These are phyloP conservation scores for Recurvirostra avosetta DNA, from an alignment of 2,113 vertebrate genomes.

Conservation along the genomic window DNA sequence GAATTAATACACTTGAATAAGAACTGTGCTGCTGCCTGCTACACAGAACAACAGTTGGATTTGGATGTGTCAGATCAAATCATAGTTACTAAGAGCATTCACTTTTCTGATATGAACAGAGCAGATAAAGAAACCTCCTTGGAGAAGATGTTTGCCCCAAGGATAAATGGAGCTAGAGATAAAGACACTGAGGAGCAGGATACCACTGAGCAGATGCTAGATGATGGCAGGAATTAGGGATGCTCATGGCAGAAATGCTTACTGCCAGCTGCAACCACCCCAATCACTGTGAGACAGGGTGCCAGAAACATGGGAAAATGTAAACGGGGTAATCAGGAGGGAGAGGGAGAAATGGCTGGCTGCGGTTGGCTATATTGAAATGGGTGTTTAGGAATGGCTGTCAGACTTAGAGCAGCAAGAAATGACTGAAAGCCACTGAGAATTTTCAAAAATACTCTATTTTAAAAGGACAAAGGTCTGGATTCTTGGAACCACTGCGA, in stretches of 20 bases:
- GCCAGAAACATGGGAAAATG: background rate
- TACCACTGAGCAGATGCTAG: slow-evolving; percentile 17
- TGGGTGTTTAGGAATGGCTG: background rate
- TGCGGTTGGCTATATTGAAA: background rate
- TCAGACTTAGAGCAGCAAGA: background rate
- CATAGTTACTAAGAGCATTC: background rate
- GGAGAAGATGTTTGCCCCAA: background rate
- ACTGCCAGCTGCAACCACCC: background rate
- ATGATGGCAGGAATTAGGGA: slow-evolving; percentile 28
- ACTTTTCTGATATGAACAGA: slow-evolving; percentile 1
- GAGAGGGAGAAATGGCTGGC: background rate
- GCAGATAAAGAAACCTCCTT: background rate
- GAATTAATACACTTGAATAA: slow-evolving; percentile 18
- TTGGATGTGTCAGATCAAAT: slow-evolving; percentile 19
- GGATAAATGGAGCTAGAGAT: background rate
- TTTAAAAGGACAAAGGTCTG: background rate
- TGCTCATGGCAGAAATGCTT: background rate
- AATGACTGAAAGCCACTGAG: background rate
- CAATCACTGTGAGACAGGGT: background rate
- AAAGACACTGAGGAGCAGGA: background rate
- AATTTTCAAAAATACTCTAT: background rate
- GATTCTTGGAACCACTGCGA: background rate
- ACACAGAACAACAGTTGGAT: background rate
- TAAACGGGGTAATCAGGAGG: background rate
- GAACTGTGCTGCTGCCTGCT: background rate